A percentile compares a stretch with the other conserved stretches of the same genome.
Evolutionary conservation across 2,888 invertebrate genomes (phyloP).

Genomic region (Xylota sylvarum): DNA sequence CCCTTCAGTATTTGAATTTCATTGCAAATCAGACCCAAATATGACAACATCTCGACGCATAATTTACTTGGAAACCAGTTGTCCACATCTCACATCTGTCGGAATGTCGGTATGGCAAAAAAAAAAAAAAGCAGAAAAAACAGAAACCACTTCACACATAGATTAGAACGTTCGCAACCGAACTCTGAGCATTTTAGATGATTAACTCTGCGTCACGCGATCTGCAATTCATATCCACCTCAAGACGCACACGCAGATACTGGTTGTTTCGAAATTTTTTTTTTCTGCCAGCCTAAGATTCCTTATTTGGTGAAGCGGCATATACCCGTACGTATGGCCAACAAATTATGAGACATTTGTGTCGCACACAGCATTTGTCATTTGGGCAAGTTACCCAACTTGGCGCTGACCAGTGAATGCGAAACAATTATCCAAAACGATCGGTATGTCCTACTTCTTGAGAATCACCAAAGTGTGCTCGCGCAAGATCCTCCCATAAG

Average conservation of each 20-base stretch:
- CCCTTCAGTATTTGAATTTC: neutral
- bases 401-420: constrained; percentile 45
- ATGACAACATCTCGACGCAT: constrained; percentile 8
- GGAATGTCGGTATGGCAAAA: neutral
- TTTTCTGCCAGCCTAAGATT: neutral
- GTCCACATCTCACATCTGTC: constrained; percentile 18
- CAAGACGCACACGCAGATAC: neutral
- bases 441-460: constrained; percentile 50
- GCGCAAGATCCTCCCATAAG: constrained; percentile 39
- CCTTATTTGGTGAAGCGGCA: constrained; percentile 41
- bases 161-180: constrained; percentile 38
- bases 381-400: constrained; percentile 41
- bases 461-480: constrained; percentile 30
- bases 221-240: constrained; percentile 38
- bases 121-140: neutral
- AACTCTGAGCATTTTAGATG: constrained; percentile 3
- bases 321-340: too few relatives aligned
- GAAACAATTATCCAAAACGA: constrained; percentile 43
- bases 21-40: constrained; percentile 25
- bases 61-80: constrained; percentile 30
- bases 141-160: neutral
- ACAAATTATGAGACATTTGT: constrained; percentile 22
- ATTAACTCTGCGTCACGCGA: constrained; percentile 44
- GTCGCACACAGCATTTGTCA: constrained; percentile 52
- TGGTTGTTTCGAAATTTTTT: constrained; percentile 34